Percentiles rank a stretch among this genome's conserved stretches.
Conservation (phyloP, 2,888 invertebrate species). For the Hypomecis punctinalis region DNA sequence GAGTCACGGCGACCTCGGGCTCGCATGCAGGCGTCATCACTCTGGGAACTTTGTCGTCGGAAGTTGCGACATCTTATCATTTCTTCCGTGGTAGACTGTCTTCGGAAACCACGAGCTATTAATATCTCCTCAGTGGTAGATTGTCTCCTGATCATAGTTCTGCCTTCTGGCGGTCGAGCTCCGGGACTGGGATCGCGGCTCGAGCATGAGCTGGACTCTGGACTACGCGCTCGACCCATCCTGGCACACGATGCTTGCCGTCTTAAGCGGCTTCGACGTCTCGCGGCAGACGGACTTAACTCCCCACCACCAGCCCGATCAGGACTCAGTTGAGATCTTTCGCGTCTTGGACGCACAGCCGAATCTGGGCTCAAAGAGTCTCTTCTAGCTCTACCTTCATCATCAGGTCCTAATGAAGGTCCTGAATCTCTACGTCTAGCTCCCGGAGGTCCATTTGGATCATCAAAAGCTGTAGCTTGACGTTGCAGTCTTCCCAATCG, state of each 20-base stretch:
- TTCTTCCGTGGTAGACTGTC: slow-evolving; percentile 96
- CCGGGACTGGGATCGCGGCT: slow-evolving; percentile 94
- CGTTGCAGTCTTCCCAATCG: slow-evolving; percentile 90
- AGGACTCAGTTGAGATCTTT: slow-evolving; percentile 91
- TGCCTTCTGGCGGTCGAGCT: slow-evolving; percentile 81
- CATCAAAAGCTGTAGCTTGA: slow-evolving; percentile 96
- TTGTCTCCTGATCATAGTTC: slow-evolving; percentile 92
- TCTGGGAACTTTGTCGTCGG: slow-evolving; percentile 95
- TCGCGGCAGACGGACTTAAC: slow-evolving; percentile 90
- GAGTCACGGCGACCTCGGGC: slow-evolving; percentile 92
- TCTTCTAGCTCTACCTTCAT: slow-evolving; percentile 90
- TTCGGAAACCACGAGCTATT: slow-evolving; percentile 94
- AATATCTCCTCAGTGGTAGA: slow-evolving; percentile 96
- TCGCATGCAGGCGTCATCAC: slow-evolving; percentile 90
- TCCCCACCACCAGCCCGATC: slow-evolving; percentile 93
- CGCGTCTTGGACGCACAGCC: slow-evolving; percentile 91
- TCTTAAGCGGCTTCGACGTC: slow-evolving; percentile 88
- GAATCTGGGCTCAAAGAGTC: slow-evolving; percentile 97
- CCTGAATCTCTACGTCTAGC: slow-evolving; percentile 91
- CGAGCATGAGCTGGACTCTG: slow-evolving; percentile 92
- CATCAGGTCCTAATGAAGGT: slow-evolving; percentile 93
- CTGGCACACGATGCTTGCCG: slow-evolving; percentile 92
- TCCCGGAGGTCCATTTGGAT: slow-evolving; percentile 90
- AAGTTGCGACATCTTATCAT: slow-evolving; percentile 97
- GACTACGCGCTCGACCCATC: slow-evolving; percentile 85